phyloP scores from a whole-genome alignment of 1,140 invertebrate species.

The Venustaconcha ellipsiformis region DNA sequence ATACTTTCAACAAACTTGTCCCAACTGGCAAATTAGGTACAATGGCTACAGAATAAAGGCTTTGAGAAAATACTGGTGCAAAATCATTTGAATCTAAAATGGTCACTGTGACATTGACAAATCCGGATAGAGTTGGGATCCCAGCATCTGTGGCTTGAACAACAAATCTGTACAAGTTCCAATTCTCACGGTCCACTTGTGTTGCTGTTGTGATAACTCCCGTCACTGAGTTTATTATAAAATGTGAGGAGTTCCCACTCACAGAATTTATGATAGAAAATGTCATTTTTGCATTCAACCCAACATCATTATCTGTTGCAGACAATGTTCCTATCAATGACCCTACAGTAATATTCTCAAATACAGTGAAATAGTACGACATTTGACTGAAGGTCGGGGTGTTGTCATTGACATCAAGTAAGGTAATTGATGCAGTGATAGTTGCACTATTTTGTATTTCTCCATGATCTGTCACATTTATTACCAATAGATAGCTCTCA shows the following conservation, averaged over 20 bases:
- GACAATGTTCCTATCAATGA: slow-evolving; percentile 18
- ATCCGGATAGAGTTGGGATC: slow-evolving; percentile 18
- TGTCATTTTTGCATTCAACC: slow-evolving; percentile 36
- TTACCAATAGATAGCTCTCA: slow-evolving; percentile 26
- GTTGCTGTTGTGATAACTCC: slow-evolving; percentile 36
- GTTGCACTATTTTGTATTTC: slow-evolving; percentile 13
- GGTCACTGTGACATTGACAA: slow-evolving; percentile 39
- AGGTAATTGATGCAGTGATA: slow-evolving; percentile 34
- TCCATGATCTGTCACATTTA: slow-evolving; percentile 46
- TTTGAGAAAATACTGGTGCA: slow-evolving; percentile 65
- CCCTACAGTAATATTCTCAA: slow-evolving; percentile 31
- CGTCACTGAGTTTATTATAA: slow-evolving; percentile 33
- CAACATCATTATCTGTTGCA: slow-evolving; percentile 43
- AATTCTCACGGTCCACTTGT: slow-evolving; percentile 40
- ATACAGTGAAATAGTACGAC: slow-evolving; percentile 29
- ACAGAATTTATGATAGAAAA: slow-evolving; percentile 36
- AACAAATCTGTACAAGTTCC: slow-evolving; percentile 34
- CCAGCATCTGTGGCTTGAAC: slow-evolving; percentile 43
- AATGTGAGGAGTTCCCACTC: slow-evolving; percentile 32
- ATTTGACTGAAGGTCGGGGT: slow-evolving; percentile 32
- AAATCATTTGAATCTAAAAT: slow-evolving; percentile 64
- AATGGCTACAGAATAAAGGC: slow-evolving; percentile 75
- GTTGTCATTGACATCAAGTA: slow-evolving; percentile 57
- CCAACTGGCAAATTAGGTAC: slow-evolving; percentile 90
- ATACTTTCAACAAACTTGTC: slow-evolving; percentile 84